Evolutionary conservation across 2,797 vertebrate species (phyloP).

Genomic region (Lithobates pipiens): DNA sequence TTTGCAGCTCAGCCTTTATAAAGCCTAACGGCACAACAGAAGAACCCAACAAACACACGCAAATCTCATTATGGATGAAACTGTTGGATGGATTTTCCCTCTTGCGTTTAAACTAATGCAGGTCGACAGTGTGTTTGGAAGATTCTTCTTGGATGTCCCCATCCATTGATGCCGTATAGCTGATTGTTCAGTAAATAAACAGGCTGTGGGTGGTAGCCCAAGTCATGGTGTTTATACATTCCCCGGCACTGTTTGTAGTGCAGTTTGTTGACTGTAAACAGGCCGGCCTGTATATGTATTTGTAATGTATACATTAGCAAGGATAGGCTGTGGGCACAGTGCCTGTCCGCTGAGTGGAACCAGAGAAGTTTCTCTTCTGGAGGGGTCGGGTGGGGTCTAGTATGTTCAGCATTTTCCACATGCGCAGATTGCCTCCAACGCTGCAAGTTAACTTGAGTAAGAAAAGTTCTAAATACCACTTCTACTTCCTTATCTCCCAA

Average conservation of each 20-base stretch:
- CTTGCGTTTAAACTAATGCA: too few species aligned
- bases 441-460: not conserved
- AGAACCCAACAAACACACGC: conserved; percentile 63
- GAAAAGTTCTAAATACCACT: not conserved
- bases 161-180: conserved; percentile 66
- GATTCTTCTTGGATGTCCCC: conserved; percentile 68
- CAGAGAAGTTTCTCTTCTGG: not conserved
- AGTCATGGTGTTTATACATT: conserved; percentile 69
- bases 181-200: conserved; percentile 70
- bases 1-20: not conserved
- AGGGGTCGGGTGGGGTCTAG: not conserved
- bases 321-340: conserved; percentile 60
- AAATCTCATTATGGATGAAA: conserved; percentile 67
- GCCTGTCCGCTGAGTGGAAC: conserved; percentile 27
- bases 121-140: conserved; percentile 60
- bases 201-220: conserved; percentile 66
- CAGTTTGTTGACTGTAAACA: conserved; percentile 72
- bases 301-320: conserved; percentile 70
- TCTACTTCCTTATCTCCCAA: too few species aligned
- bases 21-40: conserved; percentile 37
- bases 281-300: conserved; percentile 68
- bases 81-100: conserved; percentile 65
- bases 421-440: not conserved
- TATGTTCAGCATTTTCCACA: not conserved
- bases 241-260: conserved; percentile 65